phyloP scores from a whole-genome alignment of 2,113 vertebrate species.

The Elephas maximus region DNA sequence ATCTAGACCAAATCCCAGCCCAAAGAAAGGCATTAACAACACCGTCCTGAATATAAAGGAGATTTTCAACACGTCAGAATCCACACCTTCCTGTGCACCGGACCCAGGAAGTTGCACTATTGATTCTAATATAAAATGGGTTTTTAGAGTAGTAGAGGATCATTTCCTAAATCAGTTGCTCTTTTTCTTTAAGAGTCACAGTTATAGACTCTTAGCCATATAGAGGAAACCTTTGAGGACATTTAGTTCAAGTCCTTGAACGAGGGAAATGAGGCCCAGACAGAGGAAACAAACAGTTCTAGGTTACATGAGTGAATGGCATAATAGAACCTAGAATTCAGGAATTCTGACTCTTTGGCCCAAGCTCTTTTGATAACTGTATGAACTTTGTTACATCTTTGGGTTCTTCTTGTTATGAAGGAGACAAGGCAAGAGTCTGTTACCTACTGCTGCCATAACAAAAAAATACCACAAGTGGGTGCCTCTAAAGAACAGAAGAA shows the following conservation, averaged over 20 bases:
- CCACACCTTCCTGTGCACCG: not conserved
- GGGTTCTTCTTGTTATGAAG: not conserved
- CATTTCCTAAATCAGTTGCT: not conserved
- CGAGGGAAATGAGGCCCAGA: not conserved
- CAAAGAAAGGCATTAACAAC: not conserved
- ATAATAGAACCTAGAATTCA: not conserved
- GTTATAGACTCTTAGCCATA: not conserved
- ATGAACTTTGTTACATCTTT: not conserved
- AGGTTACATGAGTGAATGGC: not conserved
- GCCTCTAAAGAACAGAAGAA: too few relatives aligned
- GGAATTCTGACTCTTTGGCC: not conserved
- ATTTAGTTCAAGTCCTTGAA: not conserved
- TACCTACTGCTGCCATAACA: too few relatives aligned
- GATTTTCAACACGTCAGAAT: not conserved
- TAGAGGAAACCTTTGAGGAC: not conserved
- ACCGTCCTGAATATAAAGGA: not conserved
- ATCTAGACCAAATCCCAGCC: not conserved
- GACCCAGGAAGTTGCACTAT: not conserved
- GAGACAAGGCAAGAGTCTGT: not conserved
- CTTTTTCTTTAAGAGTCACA: not conserved
- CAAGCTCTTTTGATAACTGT: not conserved
- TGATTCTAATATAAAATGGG: not conserved
- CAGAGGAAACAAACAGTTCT: not conserved
- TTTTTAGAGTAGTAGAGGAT: not conserved
- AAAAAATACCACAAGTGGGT: too few relatives aligned